Conservation (phyloP, 2,888 invertebrate species). For the Parnassius mnemosyne region DNA sequence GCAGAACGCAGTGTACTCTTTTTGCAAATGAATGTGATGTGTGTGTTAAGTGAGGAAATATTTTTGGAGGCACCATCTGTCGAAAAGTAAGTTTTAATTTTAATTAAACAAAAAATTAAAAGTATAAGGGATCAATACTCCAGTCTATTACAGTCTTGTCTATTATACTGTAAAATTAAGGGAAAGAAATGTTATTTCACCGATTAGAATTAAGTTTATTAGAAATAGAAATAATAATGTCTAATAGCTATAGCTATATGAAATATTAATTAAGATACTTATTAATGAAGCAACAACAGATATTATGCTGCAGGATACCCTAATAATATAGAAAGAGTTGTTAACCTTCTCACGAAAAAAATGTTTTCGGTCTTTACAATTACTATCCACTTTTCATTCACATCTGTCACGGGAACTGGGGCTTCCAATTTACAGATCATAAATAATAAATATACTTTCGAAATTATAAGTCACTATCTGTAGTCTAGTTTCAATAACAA, state of each 20-base stretch:
- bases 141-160: too few species aligned
- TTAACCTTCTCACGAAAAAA: constrained; percentile 18
- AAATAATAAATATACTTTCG: constrained; percentile 6
- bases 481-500: constrained; percentile 4
- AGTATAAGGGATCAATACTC: neutral
- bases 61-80: constrained; percentile 70
- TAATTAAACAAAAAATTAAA: neutral
- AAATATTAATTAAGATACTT: too few species aligned
- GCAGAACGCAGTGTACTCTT: constrained; percentile 54
- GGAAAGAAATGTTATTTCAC: too few species aligned
- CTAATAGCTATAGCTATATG: too few species aligned
- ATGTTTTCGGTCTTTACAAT: constrained; percentile 7
- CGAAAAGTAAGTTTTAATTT: constrained; percentile 64
- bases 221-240: too few species aligned
- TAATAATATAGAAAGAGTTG: constrained; percentile 14
- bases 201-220: too few species aligned
- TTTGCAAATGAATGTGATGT: constrained; percentile 55
- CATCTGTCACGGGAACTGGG: constrained; percentile 8
- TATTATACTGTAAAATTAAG: too few species aligned
- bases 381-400: constrained; percentile 16
- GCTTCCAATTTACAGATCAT: constrained; percentile 6
- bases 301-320: neutral
- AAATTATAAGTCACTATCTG: constrained; percentile 7
- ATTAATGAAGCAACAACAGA: neutral
- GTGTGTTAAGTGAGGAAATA: constrained; percentile 61